Evolutionary conservation across 2,797 vertebrate species (phyloP), one percentile per base, ranked within the genome.

Genomic region (Periparus ater): DNA sequence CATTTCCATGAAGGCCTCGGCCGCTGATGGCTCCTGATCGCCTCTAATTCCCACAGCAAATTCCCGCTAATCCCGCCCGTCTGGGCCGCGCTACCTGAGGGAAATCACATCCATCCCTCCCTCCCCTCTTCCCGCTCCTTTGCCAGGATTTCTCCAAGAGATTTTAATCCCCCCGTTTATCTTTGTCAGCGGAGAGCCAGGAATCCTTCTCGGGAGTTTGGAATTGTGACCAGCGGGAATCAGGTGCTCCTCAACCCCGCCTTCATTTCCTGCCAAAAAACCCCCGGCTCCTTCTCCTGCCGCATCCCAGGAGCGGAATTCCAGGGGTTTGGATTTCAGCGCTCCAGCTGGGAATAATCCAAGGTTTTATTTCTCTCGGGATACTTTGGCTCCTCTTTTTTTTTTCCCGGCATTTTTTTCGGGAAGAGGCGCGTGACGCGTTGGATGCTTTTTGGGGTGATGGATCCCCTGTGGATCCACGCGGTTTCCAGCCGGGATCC

Each of bases 41-140:
- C 92, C 93, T 97, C 96, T 99, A 99, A 99, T 98, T 98, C 98
- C 98, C 98, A 97, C 96, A 98, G 99, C 99, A 99, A 99, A 99
- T 99, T 98, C 98, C 98, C 98, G 98, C 98, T 99, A 99, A 99
- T 99, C 99, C 99, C 98, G 98, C 98, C 98, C 98, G 98, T 97
- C 98, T 98, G 98, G 95, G 97, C 98, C 98, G 97, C 85, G 98
- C 98, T 99, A 98, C 99, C 99, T 99, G 98, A 97, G 99, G 99
- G 99, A 99, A 99, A 99, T 99, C 98, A 99, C 98, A 98, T 98
- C 98, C 98, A 98, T 98, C 97, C 97, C 96, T 94, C 97, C 97
- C 96, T 94, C 84, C 97, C 97, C 97, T 93, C 96, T 97, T 97
- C 98, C 96, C 89, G 97, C 98, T 98, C 97, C 98, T 97, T 98